Evolutionary conservation across 2,113 vertebrate genomes (phyloP), one percentile per base, ranked within the genome.

Genomic region (Casuarius casuarius): DNA sequence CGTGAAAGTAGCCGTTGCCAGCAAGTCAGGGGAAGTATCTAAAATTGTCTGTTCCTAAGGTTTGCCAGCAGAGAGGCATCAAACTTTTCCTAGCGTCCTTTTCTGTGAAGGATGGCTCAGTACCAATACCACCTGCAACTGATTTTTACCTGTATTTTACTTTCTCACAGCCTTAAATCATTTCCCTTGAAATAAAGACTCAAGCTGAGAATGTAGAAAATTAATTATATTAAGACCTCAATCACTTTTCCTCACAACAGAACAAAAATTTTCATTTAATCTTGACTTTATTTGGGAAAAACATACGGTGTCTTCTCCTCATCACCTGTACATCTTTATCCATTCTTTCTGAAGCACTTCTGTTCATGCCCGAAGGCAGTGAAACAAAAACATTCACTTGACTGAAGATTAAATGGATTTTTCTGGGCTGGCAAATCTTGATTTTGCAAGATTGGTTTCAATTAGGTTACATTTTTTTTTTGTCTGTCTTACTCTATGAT

Each of bases 371-470:
- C 93, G 62, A 89, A 87, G 92, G 80, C 62, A 82, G 33, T 44
- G 44, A 70, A 96, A 61, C 58, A 58, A 56, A 90, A 92, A 22
- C 62, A 84, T 52, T 68, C 25, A 70, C 12, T 87, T 82, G 38
- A 65, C 3, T 82, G 66, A 92, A 82, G 74, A 83, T 40, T 38
- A 66, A 90, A 59, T 76, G 38, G 29, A 42, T 82, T 82, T 62
- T 95, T 91, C 70, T 91, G 66, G 81, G 63, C 62, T 89, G 89
- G 46, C 84, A 94, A 85, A 62, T 87, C 77, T 82, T 79, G 74
- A 46, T 89, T 94, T 92, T 93, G 40, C 66, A 74, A 91, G 66
- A 40, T 79, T 80, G 66, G 63, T 89, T 97, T 91, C 91, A 87
- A 97, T 94, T 94, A 94, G 49, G 42, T 70, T 58, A 46, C 26